Evolutionary conservation across 2,797 vertebrate species (phyloP).

Genomic region (Brachymystax lenok): DNA sequence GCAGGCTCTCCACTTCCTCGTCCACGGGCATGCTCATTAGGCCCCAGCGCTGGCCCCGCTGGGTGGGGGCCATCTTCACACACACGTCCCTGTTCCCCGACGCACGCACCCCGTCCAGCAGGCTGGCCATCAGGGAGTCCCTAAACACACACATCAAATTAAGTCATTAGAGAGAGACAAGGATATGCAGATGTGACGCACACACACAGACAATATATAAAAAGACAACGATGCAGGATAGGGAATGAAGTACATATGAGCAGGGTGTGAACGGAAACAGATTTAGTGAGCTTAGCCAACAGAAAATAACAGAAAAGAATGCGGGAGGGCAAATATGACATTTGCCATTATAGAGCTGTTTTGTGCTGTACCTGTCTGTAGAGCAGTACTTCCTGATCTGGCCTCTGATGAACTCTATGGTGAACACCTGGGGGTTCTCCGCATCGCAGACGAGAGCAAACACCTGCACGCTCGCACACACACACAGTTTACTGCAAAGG

Average conservation of each 20-base stretch:
- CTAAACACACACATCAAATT: conserved; percentile 62
- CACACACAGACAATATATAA: too few species aligned
- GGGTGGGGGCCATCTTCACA: conserved; percentile 95
- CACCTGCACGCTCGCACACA: conserved; percentile 73
- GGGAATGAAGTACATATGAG: too few species aligned
- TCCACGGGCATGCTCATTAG: conserved; percentile 96
- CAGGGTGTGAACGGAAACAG: too few species aligned
- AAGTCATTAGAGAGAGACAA: neutral
- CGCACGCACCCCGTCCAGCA: conserved; percentile 95
- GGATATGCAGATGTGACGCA: neutral
- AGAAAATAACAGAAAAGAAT: too few species aligned
- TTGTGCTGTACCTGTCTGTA: conserved; percentile 87
- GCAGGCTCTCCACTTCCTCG: conserved; percentile 97
- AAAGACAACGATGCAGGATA: too few species aligned
- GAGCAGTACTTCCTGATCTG: conserved; percentile 95
- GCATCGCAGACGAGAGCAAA: conserved; percentile 95
- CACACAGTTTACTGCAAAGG: neutral
- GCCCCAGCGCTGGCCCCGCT: conserved; percentile 95
- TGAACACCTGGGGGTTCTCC: conserved; percentile 97
- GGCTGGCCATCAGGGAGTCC: conserved; percentile 94
- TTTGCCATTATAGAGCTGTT: neutral
- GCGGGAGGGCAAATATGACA: neutral
- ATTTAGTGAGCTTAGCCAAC: too few species aligned
- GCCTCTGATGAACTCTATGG: conserved; percentile 97
- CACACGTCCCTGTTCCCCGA: conserved; percentile 98